Base-by-base conservation (phyloP, 2,888 invertebrate species). In the Drosophila vallismaia region DNA sequence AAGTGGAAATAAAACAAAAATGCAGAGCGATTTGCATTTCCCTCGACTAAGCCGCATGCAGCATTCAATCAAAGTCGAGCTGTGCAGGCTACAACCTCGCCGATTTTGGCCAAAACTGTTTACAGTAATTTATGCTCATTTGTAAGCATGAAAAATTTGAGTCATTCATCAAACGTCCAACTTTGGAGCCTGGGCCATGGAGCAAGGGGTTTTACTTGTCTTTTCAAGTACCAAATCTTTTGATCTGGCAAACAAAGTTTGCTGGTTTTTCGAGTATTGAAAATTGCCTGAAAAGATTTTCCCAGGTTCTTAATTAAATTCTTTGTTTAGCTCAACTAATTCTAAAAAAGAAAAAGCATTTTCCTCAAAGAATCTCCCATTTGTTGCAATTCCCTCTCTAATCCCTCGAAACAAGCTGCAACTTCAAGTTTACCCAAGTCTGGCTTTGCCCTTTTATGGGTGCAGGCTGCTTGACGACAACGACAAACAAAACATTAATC, bases 61-160 rank as follows among this genome's bases (percentile, higher is more conserved):
- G 78, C 87, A 76, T 82, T 82, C 81, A 82, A 82, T 82, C 81
- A 82, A 82, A 88, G 88, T 88, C 79, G 80, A 51, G 19, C 19
- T 42, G 42, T 19, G 19, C 12, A 40, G 28, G 28, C 28, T 28
- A 28, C 28, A 28, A 1, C 5, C n/a, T 10, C 44, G 40, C 62
- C 70, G 31, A 46, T 71, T 70, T 72, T 74, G 77, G 79, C 79
- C 83, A 71, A 63, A 71, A 83, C 82, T 76, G 74, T 80, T 67
- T 69, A 56, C 79, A 70, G 81, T 87, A 83, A 83, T 86, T 86
- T 82, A 82, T 88, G 88, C 88, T 88, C 83, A 83, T 86, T 88
- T 83, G 86, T 87, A 66, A 72, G 76, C 81, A 87, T 82, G 81
- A 87, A 87, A 87, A 82, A 82, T 82, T 82, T 82, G 88, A 87